Conservation (phyloP, 2,797 vertebrate genomes). For the Alauda arvensis region DNA sequence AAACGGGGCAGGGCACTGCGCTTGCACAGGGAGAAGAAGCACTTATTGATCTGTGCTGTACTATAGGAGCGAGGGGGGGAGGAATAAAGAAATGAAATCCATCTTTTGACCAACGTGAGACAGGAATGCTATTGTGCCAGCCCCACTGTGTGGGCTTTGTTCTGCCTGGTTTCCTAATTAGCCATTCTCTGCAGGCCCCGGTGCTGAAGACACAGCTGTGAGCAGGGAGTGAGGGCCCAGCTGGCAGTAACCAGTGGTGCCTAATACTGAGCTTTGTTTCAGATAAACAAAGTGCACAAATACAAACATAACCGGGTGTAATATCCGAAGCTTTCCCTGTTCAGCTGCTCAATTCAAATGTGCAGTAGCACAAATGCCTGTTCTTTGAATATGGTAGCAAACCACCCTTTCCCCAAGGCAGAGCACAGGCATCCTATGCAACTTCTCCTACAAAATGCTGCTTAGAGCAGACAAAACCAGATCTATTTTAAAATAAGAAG, state of each 20-base stretch:
- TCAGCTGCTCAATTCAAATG: conserved; percentile 48
- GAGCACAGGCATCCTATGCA: neutral
- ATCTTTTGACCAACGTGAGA: conserved; percentile 59
- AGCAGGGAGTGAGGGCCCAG: conserved; percentile 72
- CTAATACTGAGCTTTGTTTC: conserved; percentile 84
- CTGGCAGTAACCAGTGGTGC: conserved; percentile 88
- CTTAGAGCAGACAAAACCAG: neutral
- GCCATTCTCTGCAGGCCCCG: conserved; percentile 68
- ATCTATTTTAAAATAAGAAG: conserved; percentile 1
- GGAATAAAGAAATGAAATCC: conserved; percentile 15
- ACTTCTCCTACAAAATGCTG: neutral
- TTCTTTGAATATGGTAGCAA: conserved; percentile 23
- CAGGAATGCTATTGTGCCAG: conserved; percentile 71
- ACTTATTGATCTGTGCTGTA: conserved; percentile 33
- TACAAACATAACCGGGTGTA: conserved; percentile 58
- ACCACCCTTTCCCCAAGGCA: neutral
- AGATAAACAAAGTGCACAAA: conserved; percentile 73
- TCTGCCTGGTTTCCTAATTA: conserved; percentile 64
- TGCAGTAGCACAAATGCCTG: conserved; percentile 28
- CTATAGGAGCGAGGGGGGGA: neutral
- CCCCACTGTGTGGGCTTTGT: conserved; percentile 74
- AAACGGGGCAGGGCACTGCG: neutral
- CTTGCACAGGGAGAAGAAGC: neutral
- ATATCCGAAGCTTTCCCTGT: conserved; percentile 33
- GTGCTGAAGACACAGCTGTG: conserved; percentile 85